Percentiles rank a stretch among this genome's conserved stretches.
Evolutionary conservation across 2,888 invertebrate genomes (phyloP).

Genomic region (Lutraria lutraria): DNA sequence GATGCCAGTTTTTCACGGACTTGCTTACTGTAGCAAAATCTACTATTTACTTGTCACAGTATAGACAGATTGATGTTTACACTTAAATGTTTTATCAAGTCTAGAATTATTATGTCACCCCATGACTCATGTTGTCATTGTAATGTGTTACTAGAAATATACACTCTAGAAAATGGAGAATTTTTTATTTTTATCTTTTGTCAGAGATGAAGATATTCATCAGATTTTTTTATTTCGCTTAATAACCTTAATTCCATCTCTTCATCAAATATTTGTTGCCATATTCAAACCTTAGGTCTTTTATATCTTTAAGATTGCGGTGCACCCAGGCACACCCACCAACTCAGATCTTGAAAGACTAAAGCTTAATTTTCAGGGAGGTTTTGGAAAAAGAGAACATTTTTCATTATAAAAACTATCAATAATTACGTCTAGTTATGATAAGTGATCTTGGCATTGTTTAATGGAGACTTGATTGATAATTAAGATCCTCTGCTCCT

Average conservation of each 20-base stretch:
- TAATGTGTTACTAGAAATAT: not conserved
- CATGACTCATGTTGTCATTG: not conserved
- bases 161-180: not conserved
- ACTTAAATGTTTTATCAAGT: not conserved
- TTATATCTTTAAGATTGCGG: not conserved
- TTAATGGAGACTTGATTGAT: not conserved
- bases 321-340: not conserved
- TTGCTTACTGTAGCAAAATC: not conserved
- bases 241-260: not conserved
- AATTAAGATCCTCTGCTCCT: too few relatives aligned
- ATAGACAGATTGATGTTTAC: constrained; percentile 10
- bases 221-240: too few relatives aligned
- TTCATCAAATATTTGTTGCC: not conserved
- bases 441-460: not conserved
- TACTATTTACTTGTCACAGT: not conserved
- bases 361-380: not conserved
- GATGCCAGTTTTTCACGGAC: constrained; percentile 8
- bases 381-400: not conserved
- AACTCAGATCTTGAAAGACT: not conserved
- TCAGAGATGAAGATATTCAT: not conserved
- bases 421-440: not conserved
- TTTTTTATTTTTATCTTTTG: not conserved
- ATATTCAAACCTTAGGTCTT: not conserved
- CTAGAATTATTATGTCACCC: not conserved
- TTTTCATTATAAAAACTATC: not conserved